Conservation (phyloP, 2,113 vertebrate species). For the Eurypyga helias region DNA sequence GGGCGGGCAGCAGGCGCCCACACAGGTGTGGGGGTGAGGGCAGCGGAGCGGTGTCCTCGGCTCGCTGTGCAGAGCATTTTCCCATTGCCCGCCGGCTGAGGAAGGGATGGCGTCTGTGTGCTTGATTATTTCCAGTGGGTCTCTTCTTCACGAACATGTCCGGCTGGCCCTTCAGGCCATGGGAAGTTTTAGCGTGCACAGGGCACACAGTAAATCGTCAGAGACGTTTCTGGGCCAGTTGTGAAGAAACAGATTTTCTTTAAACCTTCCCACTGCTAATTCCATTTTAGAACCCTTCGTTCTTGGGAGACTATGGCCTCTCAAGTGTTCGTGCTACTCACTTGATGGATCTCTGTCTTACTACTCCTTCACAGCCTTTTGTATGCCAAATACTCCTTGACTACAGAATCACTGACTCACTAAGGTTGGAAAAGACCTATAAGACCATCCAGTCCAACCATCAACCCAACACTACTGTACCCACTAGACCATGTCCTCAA, state of each 20-base stretch:
- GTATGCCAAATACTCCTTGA: neutral
- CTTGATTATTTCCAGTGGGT: neutral
- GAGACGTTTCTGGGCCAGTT: neutral
- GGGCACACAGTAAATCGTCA: neutral
- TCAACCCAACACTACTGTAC: too few relatives aligned
- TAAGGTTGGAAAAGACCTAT: too few relatives aligned
- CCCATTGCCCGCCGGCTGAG: fast-evolving
- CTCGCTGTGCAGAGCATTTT: neutral
- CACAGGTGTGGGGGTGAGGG: too few relatives aligned
- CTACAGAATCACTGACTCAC: too few relatives aligned
- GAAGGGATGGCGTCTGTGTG: fast-evolving
- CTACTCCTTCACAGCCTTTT: neutral
- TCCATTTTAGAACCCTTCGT: neutral
- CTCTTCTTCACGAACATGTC: fast-evolving
- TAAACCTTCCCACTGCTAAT: neutral
- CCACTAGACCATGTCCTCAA: too few relatives aligned
- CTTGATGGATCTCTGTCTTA: neutral
- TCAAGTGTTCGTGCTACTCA: fast-evolving
- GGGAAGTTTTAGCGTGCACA: neutral
- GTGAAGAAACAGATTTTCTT: neutral
- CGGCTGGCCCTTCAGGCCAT: neutral
- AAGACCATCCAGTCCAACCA: too few relatives aligned
- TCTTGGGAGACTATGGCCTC: neutral
- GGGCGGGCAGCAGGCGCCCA: too few relatives aligned
- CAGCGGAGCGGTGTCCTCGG: fast-evolving